A percentile compares a stretch with the other conserved stretches of the same genome.
phyloP scores from a whole-genome alignment of 2,888 invertebrate genomes.

The Drosophila kokeensis region DNA sequence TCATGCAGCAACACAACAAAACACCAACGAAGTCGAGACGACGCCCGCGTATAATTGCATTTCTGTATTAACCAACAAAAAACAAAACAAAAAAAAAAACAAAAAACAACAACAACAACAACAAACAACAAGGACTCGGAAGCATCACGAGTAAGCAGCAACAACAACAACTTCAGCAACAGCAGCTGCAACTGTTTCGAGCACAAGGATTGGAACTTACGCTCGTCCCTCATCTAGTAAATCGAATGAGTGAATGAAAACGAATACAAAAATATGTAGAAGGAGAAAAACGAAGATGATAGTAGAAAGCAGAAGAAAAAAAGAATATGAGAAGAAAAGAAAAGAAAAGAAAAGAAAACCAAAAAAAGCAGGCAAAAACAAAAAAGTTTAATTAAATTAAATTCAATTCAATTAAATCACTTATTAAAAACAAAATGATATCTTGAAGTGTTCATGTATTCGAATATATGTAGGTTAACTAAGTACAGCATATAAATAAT shows the following conservation, averaged over 20 bases:
- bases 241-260: conserved; percentile 29
- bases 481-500: conserved; percentile 68
- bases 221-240: conserved; percentile 31
- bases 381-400: conserved; percentile 71
- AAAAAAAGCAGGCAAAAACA: conserved; percentile 44
- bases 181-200: conserved; percentile 43
- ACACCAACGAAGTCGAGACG: conserved; percentile 77
- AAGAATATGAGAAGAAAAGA: conserved; percentile 3
- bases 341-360: conserved; percentile 11
- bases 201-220: neutral
- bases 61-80: conserved; percentile 70
- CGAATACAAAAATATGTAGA: neutral
- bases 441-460: conserved; percentile 81
- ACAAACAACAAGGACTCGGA: conserved; percentile 25
- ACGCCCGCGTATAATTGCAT: conserved; percentile 77
- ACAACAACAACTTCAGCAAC: conserved; percentile 18
- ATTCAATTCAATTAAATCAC: conserved; percentile 77
- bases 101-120: conserved; percentile 39
- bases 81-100: conserved; percentile 39
- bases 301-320: conserved; percentile 4
- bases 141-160: conserved; percentile 43
- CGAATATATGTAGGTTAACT: conserved; percentile 75
- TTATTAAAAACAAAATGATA: conserved; percentile 67
- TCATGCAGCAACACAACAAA: conserved; percentile 74
- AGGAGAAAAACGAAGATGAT: conserved; percentile 4